Evolutionary conservation across 2,888 invertebrate genomes (phyloP).

Genomic region (Exocentrus adspersus): DNA sequence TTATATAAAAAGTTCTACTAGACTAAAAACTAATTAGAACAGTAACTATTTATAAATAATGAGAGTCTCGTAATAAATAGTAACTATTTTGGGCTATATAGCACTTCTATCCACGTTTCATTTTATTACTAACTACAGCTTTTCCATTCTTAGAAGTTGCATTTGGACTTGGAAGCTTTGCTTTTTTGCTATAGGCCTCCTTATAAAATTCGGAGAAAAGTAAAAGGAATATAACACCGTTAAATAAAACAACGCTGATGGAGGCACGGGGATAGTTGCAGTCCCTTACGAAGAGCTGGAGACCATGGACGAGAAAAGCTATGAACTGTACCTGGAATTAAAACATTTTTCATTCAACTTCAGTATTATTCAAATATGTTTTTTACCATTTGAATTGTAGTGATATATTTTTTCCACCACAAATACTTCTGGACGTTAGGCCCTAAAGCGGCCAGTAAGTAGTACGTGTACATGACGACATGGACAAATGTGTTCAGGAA

Average conservation of each 20-base stretch:
- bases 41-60: too few relatives aligned
- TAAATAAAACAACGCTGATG: background rate
- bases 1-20: too few relatives aligned
- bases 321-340: conserved; percentile 2
- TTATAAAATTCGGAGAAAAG: background rate
- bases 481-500: conserved; percentile 8
- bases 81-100: too few relatives aligned
- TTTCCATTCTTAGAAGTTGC: background rate
- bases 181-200: background rate
- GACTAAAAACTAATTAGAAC: too few relatives aligned
- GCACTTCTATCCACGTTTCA: background rate
- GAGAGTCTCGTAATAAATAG: too few relatives aligned
- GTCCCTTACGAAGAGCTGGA: background rate
- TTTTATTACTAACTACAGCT: background rate
- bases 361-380: background rate
- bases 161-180: background rate
- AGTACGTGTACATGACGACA: conserved; percentile 2
- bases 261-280: background rate
- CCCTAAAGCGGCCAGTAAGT: background rate
- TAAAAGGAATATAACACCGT: background rate
- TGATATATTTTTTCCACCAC: conserved; percentile 10
- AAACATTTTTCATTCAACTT: too few relatives aligned
- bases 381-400: conserved; percentile 5
- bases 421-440: background rate
- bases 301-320: background rate